phyloP scores from a whole-genome alignment of 2,888 invertebrate genomes.

The Aradus depressus region DNA sequence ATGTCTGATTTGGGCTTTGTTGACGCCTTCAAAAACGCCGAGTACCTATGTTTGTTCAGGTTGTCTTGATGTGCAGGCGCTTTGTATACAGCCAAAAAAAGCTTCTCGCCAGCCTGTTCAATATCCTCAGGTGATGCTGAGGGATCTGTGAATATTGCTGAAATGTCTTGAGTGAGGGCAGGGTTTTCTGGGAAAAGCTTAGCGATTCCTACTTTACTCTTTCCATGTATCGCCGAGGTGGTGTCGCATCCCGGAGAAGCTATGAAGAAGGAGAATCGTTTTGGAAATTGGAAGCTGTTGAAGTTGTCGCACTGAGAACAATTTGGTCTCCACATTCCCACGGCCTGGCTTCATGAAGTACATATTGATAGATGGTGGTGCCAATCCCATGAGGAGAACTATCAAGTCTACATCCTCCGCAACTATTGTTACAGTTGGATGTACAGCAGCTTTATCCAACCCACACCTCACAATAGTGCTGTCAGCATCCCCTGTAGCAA shows the following conservation, averaged over 20 bases:
- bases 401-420: constrained; percentile 7
- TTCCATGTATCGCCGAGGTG: too few relatives aligned
- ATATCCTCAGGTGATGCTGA: constrained; percentile 9
- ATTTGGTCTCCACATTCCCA: constrained; percentile 1
- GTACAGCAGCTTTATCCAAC: constrained; percentile 21
- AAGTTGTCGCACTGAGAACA: constrained; percentile 3
- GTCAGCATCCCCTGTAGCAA: too few relatives aligned
- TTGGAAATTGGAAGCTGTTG: constrained; percentile 8
- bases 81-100: neutral
- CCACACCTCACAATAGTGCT: too few relatives aligned
- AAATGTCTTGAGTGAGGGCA: neutral
- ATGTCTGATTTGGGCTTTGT: neutral
- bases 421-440: constrained; percentile 3
- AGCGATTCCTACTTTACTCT: too few relatives aligned
- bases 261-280: constrained; percentile 6
- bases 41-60: too few relatives aligned
- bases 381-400: constrained; percentile 5
- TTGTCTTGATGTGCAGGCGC: neutral
- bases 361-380: constrained; percentile 1
- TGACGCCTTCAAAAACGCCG: too few relatives aligned
- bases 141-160: neutral
- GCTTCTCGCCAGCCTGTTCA: constrained; percentile 5
- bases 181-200: too few relatives aligned
- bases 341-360: constrained; percentile 14
- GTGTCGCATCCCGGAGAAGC: constrained; percentile 8